Base-by-base conservation (phyloP, 2,888 invertebrate species). In the Linnaemya tessellans region DNA sequence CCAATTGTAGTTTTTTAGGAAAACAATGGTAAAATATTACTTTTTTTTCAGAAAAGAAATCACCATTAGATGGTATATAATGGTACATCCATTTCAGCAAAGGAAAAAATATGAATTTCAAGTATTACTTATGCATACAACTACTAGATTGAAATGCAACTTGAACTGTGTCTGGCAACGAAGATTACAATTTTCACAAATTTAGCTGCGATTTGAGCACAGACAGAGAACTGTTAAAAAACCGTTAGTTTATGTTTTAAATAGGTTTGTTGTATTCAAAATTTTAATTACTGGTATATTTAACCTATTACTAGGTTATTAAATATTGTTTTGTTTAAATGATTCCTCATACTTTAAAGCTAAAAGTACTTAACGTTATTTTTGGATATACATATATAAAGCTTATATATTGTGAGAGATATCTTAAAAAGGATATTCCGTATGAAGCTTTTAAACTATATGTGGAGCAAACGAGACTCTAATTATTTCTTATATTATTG, bases 401-500 rank as follows among this genome's bases (percentile, higher is more conserved):
- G 9, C 3, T n/a, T 9, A 35, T 7, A 54, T 41, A 38, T 68
- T 64, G 20, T 1, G 22, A 43, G 13, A 43, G 41, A 43, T 13
- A 43, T 13, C 11, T 43, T 38, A 38, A 38, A 38, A n/a, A n/a
- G n/a, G 30, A 8, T 38, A 41, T 41, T 41, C 5, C 30, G 13
- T 13, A 41, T 13, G 11, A 41, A 41, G 1, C 10, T 13, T 41
- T 11, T 13, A 41, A 41, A 11, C 41, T 13, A 11, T 41, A 11
- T 41, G 3, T 41, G 10, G 11, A 13, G 13, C 41, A 41, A 13
- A 11, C 41, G 1, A 4, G 46, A 15, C 15, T 46, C 15, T 25
- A 22, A 25, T 25, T 56, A 56, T 56, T 68, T 38, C 41, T 11
- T 5, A 41, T 51, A 22, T 51, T 51, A 35, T 73, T 78, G 73